These are phyloP conservation scores for Ceyx margarethae DNA, from an alignment of 2,113 vertebrate genomes.

Conservation along the genomic window DNA sequence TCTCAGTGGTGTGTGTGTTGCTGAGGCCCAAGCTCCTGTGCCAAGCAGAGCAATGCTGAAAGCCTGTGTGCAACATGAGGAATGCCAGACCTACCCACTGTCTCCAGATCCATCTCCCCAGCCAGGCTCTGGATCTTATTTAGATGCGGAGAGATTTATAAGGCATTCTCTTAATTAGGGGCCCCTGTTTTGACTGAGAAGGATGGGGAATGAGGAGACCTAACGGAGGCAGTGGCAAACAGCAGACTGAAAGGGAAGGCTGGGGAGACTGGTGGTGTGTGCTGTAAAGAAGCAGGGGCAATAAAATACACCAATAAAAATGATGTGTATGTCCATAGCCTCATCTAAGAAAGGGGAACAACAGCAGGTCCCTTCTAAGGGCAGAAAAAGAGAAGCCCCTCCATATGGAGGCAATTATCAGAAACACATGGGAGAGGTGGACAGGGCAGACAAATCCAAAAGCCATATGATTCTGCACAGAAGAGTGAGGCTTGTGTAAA, in stretches of 20 bases:
- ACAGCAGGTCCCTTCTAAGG: conserved; percentile 14
- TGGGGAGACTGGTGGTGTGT: background rate
- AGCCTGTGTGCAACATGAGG: conserved; percentile 3
- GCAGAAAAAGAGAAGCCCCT: conserved; percentile 23
- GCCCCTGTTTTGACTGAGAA: conserved; percentile 12
- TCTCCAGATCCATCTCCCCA: conserved; percentile 24
- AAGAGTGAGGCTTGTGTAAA: background rate
- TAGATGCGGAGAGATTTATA: conserved; percentile 50
- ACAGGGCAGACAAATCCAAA: conserved; percentile 40
- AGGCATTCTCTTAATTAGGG: conserved; percentile 56
- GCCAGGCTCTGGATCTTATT: conserved; percentile 50
- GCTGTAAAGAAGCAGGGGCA: conserved; percentile 18
- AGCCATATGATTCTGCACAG: conserved; percentile 33
- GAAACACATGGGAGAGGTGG: conserved; percentile 62
- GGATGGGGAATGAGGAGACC: conserved; percentile 22
- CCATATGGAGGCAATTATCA: conserved; percentile 57
- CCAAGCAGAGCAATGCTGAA: background rate
- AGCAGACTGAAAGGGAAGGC: background rate
- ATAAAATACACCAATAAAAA: conserved; percentile 62
- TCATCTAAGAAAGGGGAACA: conserved; percentile 15
- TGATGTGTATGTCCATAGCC: conserved; percentile 19
- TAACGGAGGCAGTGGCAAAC: background rate
- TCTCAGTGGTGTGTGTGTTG: background rate
- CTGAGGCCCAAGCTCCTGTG: background rate
- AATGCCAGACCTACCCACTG: conserved; percentile 49